These are phyloP conservation scores for Aphrophora alni DNA, from an alignment of 2,888 invertebrate genomes.

Conservation along the genomic window DNA sequence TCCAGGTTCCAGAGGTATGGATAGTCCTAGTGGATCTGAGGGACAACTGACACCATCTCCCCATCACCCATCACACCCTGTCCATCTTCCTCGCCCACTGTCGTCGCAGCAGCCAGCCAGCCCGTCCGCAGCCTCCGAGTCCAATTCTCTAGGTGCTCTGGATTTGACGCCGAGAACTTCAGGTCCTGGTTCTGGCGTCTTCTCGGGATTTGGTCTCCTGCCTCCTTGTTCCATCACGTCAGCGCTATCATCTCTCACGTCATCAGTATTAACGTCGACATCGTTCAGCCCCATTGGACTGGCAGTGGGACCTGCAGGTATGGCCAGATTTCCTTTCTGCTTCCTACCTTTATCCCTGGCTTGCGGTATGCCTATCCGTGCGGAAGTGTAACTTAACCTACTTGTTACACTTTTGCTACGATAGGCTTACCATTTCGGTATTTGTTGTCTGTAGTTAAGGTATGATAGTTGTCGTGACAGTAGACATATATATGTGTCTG, in stretches of 20 bases:
- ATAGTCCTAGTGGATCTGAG: conserved; percentile 46
- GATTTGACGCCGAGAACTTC: conserved; percentile 64
- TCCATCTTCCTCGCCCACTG: conserved; percentile 36
- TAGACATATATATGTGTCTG: neutral
- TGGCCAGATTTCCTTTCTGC: conserved; percentile 56
- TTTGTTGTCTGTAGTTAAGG: neutral
- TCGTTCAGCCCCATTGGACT: conserved; percentile 89
- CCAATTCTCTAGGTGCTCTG: conserved; percentile 62
- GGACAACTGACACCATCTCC: conserved; percentile 47
- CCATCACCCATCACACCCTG: conserved; percentile 39
- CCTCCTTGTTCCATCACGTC: conserved; percentile 74
- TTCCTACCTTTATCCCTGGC: neutral
- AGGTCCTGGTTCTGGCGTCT: conserved; percentile 57
- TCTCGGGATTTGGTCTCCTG: conserved; percentile 64
- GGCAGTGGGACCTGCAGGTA: conserved; percentile 82
- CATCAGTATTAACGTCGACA: conserved; percentile 80
- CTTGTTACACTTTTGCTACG: neutral
- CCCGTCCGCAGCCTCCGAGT: conserved; percentile 56
- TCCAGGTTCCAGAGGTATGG: conserved; percentile 54
- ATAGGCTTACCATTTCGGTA: neutral
- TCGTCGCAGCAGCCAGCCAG: conserved; percentile 43
- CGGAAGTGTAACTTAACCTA: neutral
- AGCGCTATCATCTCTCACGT: conserved; percentile 81
- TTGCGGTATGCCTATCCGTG: neutral
- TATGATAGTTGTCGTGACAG: conserved; percentile 5